Evolutionary conservation across 2,797 vertebrate species (phyloP), one percentile per base, ranked within the genome.

Genomic region (Gymnopithys bicolor): DNA sequence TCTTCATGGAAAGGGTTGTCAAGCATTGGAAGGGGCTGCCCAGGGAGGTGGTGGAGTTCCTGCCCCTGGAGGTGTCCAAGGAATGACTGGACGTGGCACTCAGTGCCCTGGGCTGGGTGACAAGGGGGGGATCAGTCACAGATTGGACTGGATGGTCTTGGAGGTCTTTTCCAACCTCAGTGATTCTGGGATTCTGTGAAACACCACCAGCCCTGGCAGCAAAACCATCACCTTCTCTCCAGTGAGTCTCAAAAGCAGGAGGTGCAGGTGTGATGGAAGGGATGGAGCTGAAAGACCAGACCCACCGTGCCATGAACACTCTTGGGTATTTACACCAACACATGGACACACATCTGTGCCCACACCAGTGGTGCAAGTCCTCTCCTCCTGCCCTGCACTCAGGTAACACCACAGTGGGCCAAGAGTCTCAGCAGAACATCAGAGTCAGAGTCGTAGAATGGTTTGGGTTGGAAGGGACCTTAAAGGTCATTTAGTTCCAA

Each of bases 41-140:
- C 43, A 63, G 49, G n/a, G 37, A 30, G 9, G 9, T 55, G 18
- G 2, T 45, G 37, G 43, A 56, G 16, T 7, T 35, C 22, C 32
- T 2, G 4, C 18, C 27, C 35, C 28, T 25, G 51, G 79, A 76
- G 9, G 6, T 19, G 7, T 24, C 7, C 49, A 33, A 13, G 28
- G 51, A 77, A 58, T 0, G 4, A 1, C n/a, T 30, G 43, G 43
- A 19, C 0, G 0, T 19, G n/a, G 24, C 28, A 2, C 37, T 58
- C 37, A 45, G 37, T 5, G 51, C n/a, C 21, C 49, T n/a, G 23
- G 23, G 10, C 37, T 32, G 41, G 41, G 41, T 10, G 5, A 32
- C 41, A 45, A 45, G 39, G 35, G 12, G 37, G 10, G 1, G 43
- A 30, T 39, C 2, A 3, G 27, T 21, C 64, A 58, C 4, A 77